These are phyloP conservation scores for Catajapyx aquilonaris DNA, from an alignment of 1,140 invertebrate genomes.

Conservation along the genomic window DNA sequence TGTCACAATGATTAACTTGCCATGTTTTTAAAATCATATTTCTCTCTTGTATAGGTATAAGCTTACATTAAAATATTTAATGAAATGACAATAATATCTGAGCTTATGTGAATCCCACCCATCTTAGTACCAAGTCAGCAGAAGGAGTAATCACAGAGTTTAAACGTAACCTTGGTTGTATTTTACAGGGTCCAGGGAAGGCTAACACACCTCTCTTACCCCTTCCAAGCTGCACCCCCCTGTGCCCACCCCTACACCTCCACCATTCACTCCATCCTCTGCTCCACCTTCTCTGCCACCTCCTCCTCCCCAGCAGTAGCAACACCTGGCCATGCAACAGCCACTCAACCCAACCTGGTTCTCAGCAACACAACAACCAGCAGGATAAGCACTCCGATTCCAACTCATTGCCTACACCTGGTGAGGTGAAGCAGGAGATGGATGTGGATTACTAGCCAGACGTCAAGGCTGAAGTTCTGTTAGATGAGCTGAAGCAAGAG, in stretches of 20 bases:
- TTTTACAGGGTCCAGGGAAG: conserved; percentile 1
- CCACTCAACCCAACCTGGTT: conserved; percentile 9
- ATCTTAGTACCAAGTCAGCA: too few species aligned
- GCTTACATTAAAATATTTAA: too few species aligned
- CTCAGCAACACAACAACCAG: conserved; percentile 10
- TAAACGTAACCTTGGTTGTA: too few species aligned
- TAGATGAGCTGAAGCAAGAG: too few species aligned
- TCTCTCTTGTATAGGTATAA: too few species aligned
- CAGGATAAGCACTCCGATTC: conserved; percentile 2
- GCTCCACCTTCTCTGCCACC: conserved; percentile 25
- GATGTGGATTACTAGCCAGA: conserved; percentile 1
- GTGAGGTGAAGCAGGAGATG: conserved; percentile 4
- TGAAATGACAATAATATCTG: too few species aligned
- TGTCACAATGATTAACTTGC: too few species aligned
- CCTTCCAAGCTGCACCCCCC: conserved; percentile 14
- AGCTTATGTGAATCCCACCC: too few species aligned
- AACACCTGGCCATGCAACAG: conserved; percentile 17
- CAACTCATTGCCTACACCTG: neutral
- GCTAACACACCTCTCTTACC: too few species aligned
- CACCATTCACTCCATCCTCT: conserved; percentile 12
- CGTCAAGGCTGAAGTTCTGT: too few species aligned
- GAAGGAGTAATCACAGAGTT: too few species aligned
- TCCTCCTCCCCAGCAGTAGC: conserved; percentile 31
- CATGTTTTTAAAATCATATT: too few species aligned
- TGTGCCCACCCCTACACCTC: conserved; percentile 17